Evolutionary conservation across 2,888 invertebrate species (phyloP).

Genomic region (Hydraecia micacea): DNA sequence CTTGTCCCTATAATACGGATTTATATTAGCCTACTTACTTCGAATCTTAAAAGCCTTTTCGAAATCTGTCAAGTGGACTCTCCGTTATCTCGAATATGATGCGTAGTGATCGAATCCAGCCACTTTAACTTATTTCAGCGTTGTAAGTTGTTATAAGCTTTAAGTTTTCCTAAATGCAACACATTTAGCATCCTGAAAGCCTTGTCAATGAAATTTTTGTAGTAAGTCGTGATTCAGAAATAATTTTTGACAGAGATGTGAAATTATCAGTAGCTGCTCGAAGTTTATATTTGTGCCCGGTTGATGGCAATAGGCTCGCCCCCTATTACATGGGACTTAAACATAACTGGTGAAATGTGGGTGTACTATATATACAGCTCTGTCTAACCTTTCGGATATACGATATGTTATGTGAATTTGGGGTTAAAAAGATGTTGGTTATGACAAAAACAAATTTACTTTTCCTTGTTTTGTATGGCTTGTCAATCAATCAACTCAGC

Average conservation of each 20-base stretch:
- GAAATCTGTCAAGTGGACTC: conserved; percentile 24
- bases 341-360: too few species aligned
- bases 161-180: conserved; percentile 12
- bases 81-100: conserved; percentile 16
- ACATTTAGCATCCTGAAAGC: conserved; percentile 26
- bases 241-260: neutral
- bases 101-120: conserved; percentile 26
- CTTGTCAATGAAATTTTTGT: conserved; percentile 13
- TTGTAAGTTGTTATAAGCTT: conserved; percentile 1
- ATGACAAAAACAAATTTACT: neutral
- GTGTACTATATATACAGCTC: too few species aligned
- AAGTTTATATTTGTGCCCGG: too few species aligned
- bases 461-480: neutral
- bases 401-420: neutral
- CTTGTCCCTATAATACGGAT: conserved; percentile 27
- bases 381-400: too few species aligned
- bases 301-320: too few species aligned
- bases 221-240: neutral
- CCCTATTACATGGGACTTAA: too few species aligned
- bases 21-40: conserved; percentile 19
- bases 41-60: conserved; percentile 37
- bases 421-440: neutral
- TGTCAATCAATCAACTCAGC: too few species aligned
- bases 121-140: conserved; percentile 22
- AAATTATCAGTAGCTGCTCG: neutral